Conservation (phyloP, 1,140 invertebrate genomes). For the Listronotus bonariensis region DNA sequence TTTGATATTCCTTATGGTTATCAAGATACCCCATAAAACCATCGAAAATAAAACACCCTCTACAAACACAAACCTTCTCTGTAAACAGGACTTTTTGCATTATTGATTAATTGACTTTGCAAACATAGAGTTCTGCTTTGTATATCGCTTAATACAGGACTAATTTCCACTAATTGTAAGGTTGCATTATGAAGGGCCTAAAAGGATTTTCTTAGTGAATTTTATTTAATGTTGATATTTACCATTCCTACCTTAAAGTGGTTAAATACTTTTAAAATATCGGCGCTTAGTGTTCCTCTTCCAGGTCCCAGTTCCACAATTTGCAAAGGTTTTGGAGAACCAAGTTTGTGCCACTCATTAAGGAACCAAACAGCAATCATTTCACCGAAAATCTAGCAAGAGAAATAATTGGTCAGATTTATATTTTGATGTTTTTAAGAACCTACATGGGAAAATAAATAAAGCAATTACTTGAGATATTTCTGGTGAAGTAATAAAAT, state of each 20-base stretch:
- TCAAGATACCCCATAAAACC: too few species aligned
- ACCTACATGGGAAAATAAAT: not conserved
- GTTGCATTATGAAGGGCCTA: conserved; percentile 60
- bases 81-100: conserved; percentile 25
- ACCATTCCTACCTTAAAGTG: conserved; percentile 56
- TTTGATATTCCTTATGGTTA: too few species aligned
- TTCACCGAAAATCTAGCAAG: conserved; percentile 85
- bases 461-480: conserved; percentile 70
- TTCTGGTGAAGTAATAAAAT: conserved; percentile 95
- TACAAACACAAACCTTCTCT: conserved; percentile 28
- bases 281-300: conserved; percentile 82
- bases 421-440: too few species aligned
- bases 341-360: conserved; percentile 84
- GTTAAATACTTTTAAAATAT: conserved; percentile 81
- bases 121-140: conserved; percentile 79
- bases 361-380: conserved; percentile 88
- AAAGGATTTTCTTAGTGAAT: conserved; percentile 47
- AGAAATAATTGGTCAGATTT: too few species aligned
- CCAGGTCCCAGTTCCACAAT: conserved; percentile 95
- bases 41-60: conserved; percentile 23
- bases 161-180: conserved; percentile 91
- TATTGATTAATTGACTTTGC: conserved; percentile 43
- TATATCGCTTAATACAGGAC: conserved; percentile 74
- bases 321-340: conserved; percentile 75
- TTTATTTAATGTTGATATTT: too few species aligned